phyloP scores from a whole-genome alignment of 2,888 invertebrate species.

The Sympetrum striolatum region DNA sequence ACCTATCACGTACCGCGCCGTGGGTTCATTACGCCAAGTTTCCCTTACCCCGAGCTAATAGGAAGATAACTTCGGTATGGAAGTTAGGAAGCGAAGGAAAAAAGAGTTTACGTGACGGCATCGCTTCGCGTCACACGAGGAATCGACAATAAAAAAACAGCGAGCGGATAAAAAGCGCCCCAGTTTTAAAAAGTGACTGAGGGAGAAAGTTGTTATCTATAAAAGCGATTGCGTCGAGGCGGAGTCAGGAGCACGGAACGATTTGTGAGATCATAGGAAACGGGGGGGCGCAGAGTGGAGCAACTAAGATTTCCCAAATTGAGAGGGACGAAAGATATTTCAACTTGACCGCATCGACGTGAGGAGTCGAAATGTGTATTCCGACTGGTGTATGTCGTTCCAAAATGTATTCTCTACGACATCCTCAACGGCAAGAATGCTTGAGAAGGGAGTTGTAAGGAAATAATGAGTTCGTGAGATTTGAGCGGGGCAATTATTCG shows the following conservation, averaged over 20 bases:
- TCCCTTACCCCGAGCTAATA: too few species aligned
- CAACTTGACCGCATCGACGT: not conserved
- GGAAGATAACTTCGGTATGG: not conserved
- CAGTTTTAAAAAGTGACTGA: not conserved
- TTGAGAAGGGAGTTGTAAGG: too few species aligned
- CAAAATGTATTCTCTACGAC: not conserved
- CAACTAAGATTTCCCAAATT: not conserved
- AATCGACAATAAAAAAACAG: not conserved
- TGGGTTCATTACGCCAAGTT: too few species aligned
- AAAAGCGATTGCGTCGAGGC: not conserved
- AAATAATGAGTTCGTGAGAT: too few species aligned
- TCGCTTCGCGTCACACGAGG: not conserved
- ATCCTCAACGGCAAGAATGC: not conserved
- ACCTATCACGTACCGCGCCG: too few species aligned
- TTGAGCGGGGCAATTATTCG: too few species aligned
- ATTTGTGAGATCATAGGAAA: not conserved
- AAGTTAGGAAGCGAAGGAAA: not conserved
- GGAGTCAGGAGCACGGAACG: not conserved
- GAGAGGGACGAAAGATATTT: not conserved
- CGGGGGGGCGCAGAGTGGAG: not conserved
- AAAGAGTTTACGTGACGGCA: not conserved
- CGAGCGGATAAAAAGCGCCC: not conserved
- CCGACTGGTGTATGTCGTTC: not conserved
- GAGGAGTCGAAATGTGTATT: not conserved
- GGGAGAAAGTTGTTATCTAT: not conserved